Base-by-base conservation (phyloP, 2,113 vertebrate species). In the Elachura formosa region DNA sequence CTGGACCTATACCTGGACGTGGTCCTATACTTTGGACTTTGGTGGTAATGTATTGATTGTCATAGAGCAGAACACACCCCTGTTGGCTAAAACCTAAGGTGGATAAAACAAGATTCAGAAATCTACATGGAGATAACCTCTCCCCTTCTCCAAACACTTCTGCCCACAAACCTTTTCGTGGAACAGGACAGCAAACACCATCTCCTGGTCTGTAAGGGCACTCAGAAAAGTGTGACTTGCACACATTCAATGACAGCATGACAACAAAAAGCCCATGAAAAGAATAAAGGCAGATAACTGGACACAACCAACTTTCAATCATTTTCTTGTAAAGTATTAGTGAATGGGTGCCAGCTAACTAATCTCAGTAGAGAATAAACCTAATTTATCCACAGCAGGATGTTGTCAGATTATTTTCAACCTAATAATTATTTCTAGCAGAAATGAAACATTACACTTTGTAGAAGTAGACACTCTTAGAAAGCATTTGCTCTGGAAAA, bases 321-420 rank as follows among this genome's bases (percentile, higher is more conserved):
- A 15, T 62, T 62, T 79, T 73, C 64, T 75, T 56, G 46, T 41
- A 56, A 89, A 0, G 1, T 54, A 61, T 51, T 61, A 43, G 71
- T 59, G 75, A 96, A 77, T 18, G 59, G 46, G 55, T 87, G 78
- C 78, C 75, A 91, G 84, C 36, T 51, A 71, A 86, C 84, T 95
- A 73, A 96, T 85, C 67, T 68, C 43, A 73, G 43, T 6, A 34
- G 55, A 78, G 79, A 91, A 66, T 48, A 74, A 92, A 90, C 40
- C 43, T 84, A 73, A 95, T 89, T 91, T 85, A 94, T 63, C 62
- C 91, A 59, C 84, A 94, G 89, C 75, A 80, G 91, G 78, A 80
- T n/a, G 67, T 54, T 71, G 59, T 83, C 93, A 93, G 78, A 91
- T 94, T 94, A 91, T 73, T 90, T 93, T 74, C 86, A 96, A 67